These are phyloP conservation scores for Ramphastos sulfuratus DNA, from an alignment of 2,113 vertebrate species.

Conservation along the genomic window DNA sequence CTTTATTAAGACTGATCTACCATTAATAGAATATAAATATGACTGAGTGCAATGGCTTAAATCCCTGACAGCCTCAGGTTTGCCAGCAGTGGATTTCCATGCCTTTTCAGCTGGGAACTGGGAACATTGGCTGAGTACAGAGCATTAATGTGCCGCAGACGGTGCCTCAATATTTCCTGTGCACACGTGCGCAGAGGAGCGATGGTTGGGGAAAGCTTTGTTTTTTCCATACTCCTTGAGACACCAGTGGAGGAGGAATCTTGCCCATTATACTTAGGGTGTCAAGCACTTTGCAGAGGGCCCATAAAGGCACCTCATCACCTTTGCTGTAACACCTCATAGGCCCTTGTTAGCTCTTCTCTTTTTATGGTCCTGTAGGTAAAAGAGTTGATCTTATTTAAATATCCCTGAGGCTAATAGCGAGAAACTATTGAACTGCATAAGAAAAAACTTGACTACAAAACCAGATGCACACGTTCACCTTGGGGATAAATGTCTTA, in stretches of 20 bases:
- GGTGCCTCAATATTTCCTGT: background rate
- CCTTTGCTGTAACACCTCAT: background rate
- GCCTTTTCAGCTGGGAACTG: background rate
- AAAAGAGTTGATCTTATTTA: background rate
- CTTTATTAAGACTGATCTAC: background rate
- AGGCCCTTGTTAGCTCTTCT: background rate
- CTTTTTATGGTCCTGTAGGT: background rate
- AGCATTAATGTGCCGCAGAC: background rate
- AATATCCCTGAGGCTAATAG: slow-evolving; percentile 24
- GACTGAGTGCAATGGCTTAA: background rate
- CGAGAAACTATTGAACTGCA: background rate
- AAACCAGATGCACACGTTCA: background rate
- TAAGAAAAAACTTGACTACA: background rate
- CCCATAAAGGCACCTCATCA: slow-evolving; percentile 30
- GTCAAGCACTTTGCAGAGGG: background rate
- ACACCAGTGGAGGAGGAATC: background rate
- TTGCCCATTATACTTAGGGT: background rate
- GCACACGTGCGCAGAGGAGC: background rate
- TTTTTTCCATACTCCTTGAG: background rate
- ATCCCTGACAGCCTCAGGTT: background rate
- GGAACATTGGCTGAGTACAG: background rate
- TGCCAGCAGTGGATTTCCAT: background rate
- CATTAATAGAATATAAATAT: background rate
- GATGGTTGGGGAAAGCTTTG: background rate
- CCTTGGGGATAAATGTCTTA: background rate